Evolutionary conservation across 2,113 vertebrate species (phyloP).

Genomic region (Amphilophus citrinellus): DNA sequence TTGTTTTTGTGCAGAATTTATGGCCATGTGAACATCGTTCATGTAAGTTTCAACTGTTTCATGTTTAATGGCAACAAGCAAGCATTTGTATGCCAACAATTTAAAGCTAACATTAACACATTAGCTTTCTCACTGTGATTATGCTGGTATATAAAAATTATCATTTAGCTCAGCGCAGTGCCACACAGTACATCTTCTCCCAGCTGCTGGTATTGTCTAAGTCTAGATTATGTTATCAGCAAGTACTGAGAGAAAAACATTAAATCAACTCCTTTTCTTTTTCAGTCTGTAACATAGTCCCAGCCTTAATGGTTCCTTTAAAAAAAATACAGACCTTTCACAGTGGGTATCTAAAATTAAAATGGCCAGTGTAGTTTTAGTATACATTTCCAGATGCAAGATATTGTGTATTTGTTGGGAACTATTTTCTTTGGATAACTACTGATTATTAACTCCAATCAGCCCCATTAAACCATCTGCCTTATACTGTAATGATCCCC

Average conservation of each 20-base stretch:
- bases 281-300: not conserved
- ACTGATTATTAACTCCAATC: too few relatives aligned
- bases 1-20: not conserved
- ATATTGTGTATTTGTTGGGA: not conserved
- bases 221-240: slow-evolving; percentile 5
- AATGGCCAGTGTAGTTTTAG: not conserved
- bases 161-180: not conserved
- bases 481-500: not conserved
- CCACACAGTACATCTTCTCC: not conserved
- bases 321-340: not conserved
- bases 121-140: not conserved
- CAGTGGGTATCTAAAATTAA: not conserved
- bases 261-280: not conserved
- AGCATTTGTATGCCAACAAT: not conserved
- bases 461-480: too few relatives aligned
- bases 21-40: not conserved
- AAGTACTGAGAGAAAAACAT: not conserved
- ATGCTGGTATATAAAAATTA: not conserved
- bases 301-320: not conserved
- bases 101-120: not conserved
- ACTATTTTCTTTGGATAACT: not conserved
- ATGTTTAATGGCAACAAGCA: not conserved
- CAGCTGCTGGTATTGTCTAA: not conserved
- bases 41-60: not conserved
- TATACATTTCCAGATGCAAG: not conserved